Evolutionary conservation across 2,797 vertebrate genomes (phyloP).

Genomic region (Acanthiza pusilla): DNA sequence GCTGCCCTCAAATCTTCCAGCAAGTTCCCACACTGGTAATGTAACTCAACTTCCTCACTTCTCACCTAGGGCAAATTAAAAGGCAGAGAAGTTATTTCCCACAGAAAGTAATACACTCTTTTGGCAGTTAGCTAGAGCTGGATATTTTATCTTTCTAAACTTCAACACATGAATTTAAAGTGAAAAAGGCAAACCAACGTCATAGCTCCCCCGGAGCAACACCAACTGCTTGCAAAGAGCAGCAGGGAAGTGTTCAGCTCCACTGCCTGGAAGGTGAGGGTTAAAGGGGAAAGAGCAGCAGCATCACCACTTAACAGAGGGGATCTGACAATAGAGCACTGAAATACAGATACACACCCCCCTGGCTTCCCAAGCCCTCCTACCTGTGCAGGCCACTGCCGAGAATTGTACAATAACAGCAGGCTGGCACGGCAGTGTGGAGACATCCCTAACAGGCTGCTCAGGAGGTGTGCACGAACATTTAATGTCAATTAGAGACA

Average conservation of each 20-base stretch:
- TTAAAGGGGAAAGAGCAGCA: not conserved
- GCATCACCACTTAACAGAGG: not conserved
- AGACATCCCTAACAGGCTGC: not conserved
- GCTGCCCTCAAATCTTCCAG: not conserved
- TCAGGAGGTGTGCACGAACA: not conserved
- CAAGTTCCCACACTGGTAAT: not conserved
- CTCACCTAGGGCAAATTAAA: not conserved
- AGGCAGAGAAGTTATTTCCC: not conserved
- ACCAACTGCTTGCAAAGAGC: not conserved
- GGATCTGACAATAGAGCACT: not conserved
- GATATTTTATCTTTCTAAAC: not conserved
- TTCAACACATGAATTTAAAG: not conserved
- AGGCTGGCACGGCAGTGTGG: not conserved
- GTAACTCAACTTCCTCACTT: accelerated
- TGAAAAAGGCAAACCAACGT: not conserved
- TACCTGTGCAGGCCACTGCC: not conserved
- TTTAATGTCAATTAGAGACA: not conserved
- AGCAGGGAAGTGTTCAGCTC: not conserved
- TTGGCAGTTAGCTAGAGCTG: not conserved
- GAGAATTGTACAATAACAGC: not conserved
- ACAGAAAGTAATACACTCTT: not conserved
- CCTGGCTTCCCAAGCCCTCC: not conserved
- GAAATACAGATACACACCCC: not conserved
- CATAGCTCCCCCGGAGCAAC: not conserved
- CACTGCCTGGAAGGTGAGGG: accelerated